Percentiles rank a stretch among this genome's conserved stretches.
These are phyloP conservation scores for Diorhabda sublineata DNA, from an alignment of 1,140 invertebrate genomes.

Conservation along the genomic window DNA sequence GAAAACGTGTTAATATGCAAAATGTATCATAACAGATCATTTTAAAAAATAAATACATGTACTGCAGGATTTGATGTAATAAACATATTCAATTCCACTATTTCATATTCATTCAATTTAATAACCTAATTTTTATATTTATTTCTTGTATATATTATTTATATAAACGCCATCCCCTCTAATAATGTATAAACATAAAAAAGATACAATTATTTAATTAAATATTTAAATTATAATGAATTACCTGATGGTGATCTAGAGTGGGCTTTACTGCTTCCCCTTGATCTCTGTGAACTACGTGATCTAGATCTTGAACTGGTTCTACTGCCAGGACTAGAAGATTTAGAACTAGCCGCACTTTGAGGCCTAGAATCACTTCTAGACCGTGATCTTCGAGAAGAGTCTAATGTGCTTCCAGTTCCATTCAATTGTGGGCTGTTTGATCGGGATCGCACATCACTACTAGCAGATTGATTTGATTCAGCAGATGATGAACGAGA, in stretches of 20 bases:
- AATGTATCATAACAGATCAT: no score
- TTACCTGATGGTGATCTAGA: conserved; percentile 24
- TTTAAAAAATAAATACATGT: no score
- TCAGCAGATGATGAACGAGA: conserved; percentile 21
- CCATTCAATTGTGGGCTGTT: conserved; percentile 5
- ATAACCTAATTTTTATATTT: no score
- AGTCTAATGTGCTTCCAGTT: conserved; percentile 1
- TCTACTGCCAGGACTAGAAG: conserved; percentile 34
- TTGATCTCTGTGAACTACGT: conserved; percentile 36
- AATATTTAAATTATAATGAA: no score
- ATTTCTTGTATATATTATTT: no score
- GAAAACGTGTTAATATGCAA: no score
- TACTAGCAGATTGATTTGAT: conserved; percentile 10
- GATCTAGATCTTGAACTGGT: conserved; percentile 31
- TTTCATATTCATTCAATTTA: no score
- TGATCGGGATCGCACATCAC: conserved; percentile 21
- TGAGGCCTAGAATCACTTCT: conserved; percentile 31
- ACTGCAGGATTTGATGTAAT: no score
- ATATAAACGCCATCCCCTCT: no score
- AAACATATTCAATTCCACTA: no score
- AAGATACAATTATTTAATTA: no score
- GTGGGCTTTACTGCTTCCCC: conserved; percentile 37
- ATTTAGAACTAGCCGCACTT: conserved; percentile 30
- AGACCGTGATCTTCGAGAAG: conserved; percentile 24
- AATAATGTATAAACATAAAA: no score